These are phyloP conservation scores for Coilia nasus DNA, from an alignment of 2,797 vertebrate species.

Conservation along the genomic window DNA sequence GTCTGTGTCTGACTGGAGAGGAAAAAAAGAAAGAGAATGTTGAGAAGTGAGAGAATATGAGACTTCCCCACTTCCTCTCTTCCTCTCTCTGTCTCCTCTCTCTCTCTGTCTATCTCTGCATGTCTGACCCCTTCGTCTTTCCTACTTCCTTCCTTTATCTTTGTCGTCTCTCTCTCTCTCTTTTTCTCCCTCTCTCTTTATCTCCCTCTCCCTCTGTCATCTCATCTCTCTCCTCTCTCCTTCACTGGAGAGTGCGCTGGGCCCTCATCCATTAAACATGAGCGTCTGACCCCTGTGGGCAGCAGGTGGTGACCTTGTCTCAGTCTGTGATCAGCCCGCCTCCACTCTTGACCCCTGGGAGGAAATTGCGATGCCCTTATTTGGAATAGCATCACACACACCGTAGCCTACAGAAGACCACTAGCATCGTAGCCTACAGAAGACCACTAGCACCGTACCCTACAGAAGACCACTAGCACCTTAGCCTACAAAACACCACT, in stretches of 20 bases:
- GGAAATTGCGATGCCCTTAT: background rate
- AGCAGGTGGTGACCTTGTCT: background rate
- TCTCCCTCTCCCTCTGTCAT: background rate
- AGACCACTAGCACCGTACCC: too few species aligned
- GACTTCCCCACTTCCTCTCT: background rate
- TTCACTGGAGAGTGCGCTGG: background rate
- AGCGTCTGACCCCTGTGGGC: background rate
- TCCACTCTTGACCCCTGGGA: background rate
- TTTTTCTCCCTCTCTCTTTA: background rate
- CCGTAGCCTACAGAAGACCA: too few species aligned
- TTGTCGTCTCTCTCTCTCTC: background rate
- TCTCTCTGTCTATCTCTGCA: background rate
- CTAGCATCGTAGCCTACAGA: too few species aligned
- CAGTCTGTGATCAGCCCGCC: background rate
- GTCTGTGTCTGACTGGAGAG: background rate
- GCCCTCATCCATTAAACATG: conserved; percentile 6
- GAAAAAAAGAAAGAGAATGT: background rate
- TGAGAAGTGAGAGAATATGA: background rate
- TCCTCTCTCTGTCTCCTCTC: too few species aligned
- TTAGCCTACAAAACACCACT: background rate
- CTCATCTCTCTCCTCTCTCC: background rate
- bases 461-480: too few species aligned
- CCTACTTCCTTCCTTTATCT: background rate
- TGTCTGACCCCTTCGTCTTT: background rate
- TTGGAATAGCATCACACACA: background rate